Conservation (phyloP, 2,888 invertebrate species). For the Tineola bisselliella region DNA sequence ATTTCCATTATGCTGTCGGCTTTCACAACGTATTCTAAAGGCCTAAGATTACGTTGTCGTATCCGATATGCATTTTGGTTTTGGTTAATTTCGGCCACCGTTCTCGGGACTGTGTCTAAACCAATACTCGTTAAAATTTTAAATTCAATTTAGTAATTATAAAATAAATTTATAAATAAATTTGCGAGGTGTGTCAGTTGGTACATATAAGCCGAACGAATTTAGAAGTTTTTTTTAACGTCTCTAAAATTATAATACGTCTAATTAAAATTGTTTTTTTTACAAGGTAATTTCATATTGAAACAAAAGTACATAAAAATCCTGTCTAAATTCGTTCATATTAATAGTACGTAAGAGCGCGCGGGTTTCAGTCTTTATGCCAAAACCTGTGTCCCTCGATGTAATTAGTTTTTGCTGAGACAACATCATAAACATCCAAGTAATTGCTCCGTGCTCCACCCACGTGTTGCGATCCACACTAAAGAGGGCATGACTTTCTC, state of each 20-base stretch:
- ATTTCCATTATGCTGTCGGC: constrained; percentile 43
- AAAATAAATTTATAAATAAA: constrained; percentile 19
- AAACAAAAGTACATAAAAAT: too few relatives aligned
- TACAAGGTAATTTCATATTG: too few relatives aligned
- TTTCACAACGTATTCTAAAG: constrained; percentile 56
- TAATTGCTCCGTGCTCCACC: constrained; percentile 52
- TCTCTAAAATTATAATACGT: too few relatives aligned
- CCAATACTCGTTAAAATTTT: constrained; percentile 23
- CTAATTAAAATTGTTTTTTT: too few relatives aligned
- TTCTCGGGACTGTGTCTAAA: constrained; percentile 39
- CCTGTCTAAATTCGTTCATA: neutral
- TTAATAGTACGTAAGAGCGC: too few relatives aligned
- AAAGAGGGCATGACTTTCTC: constrained; percentile 2
- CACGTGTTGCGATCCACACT: constrained; percentile 21
- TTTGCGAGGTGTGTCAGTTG: constrained; percentile 45
- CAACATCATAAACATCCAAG: constrained; percentile 39
- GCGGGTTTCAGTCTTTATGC: constrained; percentile 25
- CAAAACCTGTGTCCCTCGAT: constrained; percentile 40
- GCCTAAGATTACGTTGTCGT: constrained; percentile 59
- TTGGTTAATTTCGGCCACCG: constrained; percentile 48
- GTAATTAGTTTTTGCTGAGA: constrained; percentile 44
- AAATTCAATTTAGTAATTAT: neutral
- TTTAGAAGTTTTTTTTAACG: constrained; percentile 22
- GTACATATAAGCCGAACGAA: constrained; percentile 28
- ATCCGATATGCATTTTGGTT: constrained; percentile 47